Percentiles rank a stretch among this genome's conserved stretches.
Evolutionary conservation across 1,140 invertebrate species (phyloP).

Genomic region (Schlechtendalia chinensis): DNA sequence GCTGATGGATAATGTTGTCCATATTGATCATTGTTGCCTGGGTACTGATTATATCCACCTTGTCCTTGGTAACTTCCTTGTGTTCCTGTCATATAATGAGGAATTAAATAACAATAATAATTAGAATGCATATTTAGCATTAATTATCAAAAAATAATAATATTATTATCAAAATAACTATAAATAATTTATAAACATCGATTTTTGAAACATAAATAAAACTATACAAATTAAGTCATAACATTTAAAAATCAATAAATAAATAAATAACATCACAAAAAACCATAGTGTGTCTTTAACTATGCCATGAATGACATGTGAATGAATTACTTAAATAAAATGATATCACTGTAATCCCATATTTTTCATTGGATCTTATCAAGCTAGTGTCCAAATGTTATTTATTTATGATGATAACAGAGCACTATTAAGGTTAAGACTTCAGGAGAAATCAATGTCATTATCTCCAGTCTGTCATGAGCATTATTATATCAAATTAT

Average conservation of each 20-base stretch:
- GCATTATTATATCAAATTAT: no score
- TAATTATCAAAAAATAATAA: no score
- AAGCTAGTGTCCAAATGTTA: neutral
- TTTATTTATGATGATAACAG: neutral
- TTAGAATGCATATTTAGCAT: conserved; percentile 20
- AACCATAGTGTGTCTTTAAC: neutral
- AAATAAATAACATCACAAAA: neutral
- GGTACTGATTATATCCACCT: conserved; percentile 60
- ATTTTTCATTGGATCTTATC: conserved; percentile 1
- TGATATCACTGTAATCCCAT: neutral
- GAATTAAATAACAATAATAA: conserved; percentile 28
- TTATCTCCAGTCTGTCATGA: no score
- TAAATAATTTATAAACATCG: neutral
- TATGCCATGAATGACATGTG: neutral
- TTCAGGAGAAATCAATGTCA: no score
- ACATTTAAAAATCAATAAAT: neutral
- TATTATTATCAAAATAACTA: neutral
- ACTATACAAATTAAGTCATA: neutral
- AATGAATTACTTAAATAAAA: conserved; percentile 5
- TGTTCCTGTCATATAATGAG: conserved; percentile 53
- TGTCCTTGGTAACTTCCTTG: conserved; percentile 62
- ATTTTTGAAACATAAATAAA: neutral
- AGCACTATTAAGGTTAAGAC: no score
- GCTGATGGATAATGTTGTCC: conserved; percentile 52
- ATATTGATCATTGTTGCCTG: conserved; percentile 57